A percentile compares a stretch with the other conserved stretches of the same genome.
phyloP scores from a whole-genome alignment of 1,140 invertebrate species.

The Leptopilina boulardi region DNA sequence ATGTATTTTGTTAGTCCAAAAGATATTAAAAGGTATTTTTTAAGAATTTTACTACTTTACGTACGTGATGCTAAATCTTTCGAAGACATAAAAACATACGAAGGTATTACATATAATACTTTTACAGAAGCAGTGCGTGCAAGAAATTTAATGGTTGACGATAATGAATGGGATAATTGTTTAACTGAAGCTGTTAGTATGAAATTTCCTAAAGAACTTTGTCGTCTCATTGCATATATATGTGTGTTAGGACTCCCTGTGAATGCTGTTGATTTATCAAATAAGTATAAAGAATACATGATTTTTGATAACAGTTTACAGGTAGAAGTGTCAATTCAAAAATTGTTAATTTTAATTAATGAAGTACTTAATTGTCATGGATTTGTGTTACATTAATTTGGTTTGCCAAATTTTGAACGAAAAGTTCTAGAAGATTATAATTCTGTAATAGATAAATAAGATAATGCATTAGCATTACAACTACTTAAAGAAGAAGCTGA shows the following conservation, averaged over 20 bases:
- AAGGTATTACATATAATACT: not conserved
- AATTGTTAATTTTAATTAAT: not conserved
- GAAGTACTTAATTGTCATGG: not conserved
- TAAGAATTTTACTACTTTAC: too few relatives aligned
- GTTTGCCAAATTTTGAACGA: not conserved
- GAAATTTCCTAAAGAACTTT: too few relatives aligned
- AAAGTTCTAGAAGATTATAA: not conserved
- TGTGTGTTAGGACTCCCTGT: not conserved
- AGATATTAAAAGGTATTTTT: too few relatives aligned
- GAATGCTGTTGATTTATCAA: conserved; percentile 21
- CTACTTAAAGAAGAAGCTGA: not conserved
- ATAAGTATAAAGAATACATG: conserved; percentile 23
- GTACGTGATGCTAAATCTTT: too few relatives aligned
- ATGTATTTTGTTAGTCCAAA: too few relatives aligned
- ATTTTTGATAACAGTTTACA: not conserved
- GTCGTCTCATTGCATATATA: conserved; percentile 27
- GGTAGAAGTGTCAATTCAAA: not conserved
- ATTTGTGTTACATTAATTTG: not conserved
- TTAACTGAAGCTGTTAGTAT: too few relatives aligned
- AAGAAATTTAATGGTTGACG: too few relatives aligned
- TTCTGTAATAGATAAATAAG: not conserved
- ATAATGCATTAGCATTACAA: not conserved
- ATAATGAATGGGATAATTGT: too few relatives aligned
- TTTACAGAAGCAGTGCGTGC: too few relatives aligned
- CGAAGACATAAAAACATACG: too few relatives aligned